Base-by-base conservation (phyloP, 2,113 vertebrate species). In the Thunnus thynnus region DNA sequence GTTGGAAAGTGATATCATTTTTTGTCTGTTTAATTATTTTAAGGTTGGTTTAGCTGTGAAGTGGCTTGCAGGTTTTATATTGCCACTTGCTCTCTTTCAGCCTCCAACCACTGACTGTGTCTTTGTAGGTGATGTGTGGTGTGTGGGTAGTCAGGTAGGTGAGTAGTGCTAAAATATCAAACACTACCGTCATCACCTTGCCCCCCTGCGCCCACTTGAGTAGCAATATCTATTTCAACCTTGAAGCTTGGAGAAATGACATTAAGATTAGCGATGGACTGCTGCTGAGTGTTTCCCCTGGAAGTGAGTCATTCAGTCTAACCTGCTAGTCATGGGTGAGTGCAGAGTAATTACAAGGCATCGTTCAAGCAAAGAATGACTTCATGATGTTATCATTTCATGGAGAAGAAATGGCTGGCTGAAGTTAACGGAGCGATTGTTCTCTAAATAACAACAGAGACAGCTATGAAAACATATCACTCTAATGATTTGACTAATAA, bases 301-400 rank as follows among this genome's bases (percentile, higher is more conserved):
- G 60, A 69, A 67, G 81, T 61, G 61, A 87, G 72, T 64, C 56
- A 14, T 75, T 83, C 18, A 18, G 12, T 76, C 56, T 32, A 77
- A 87, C 61, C 78, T 67, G 50, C 25, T 41, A 30, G 84, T 82
- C 76, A 80, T 1, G 74, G 80, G 64, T 79, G 84, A 84, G 76
- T 10, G 72, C 63, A 60, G 66, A 20, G 66, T 56, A 60, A 91
- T 91, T 65, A 79, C 50, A 67, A 65, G 0, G 58, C 62, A 87
- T 88, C 52, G 52, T 65, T 92, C 79, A 86, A 55, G 64, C 54
- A 52, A 76, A 66, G 20, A 32, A 70, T 58, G 58, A 27, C 57
- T 73, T 76, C 46, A 85, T 44, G 13, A 30, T 6, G 3, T 52
- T 32, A 50, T 79, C 60, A 75, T 79, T 72, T 72, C 48, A 47